A percentile compares a stretch with the other conserved stretches of the same genome.
Conservation (phyloP, 2,888 invertebrate genomes). For the Tenthredo mesomela region DNA sequence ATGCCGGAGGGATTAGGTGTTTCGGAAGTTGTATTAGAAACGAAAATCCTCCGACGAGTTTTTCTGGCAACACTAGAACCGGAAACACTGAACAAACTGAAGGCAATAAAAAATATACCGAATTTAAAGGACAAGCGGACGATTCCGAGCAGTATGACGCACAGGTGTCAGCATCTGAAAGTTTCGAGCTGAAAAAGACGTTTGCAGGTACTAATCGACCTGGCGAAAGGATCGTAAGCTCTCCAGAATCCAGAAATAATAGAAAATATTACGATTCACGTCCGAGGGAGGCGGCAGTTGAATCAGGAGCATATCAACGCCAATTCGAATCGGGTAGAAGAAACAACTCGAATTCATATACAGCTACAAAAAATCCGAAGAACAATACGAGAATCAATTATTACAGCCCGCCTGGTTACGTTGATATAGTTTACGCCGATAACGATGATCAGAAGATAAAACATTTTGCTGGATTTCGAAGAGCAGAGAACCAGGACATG, state of each 20-base stretch:
- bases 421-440: constrained; percentile 73
- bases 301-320: constrained; percentile 12
- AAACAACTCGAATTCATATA: neutral
- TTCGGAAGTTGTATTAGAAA: constrained; percentile 45
- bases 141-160: neutral
- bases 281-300: neutral
- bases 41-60: constrained; percentile 3
- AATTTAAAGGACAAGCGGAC: neutral
- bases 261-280: constrained; percentile 4
- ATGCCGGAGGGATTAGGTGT: constrained; percentile 17
- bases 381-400: neutral
- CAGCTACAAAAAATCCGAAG: neutral
- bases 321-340: neutral
- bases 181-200: constrained; percentile 49
- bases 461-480: constrained; percentile 67
- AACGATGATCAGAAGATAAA: constrained; percentile 61
- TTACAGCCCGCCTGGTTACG: constrained; percentile 65
- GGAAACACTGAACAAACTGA: neutral
- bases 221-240: neutral
- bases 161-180: constrained; percentile 52
- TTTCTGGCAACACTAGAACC: neutral
- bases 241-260: constrained; percentile 39
- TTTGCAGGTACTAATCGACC: constrained; percentile 37
- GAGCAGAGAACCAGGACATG: constrained; percentile 59
- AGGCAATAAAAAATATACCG: constrained; percentile 23